These are phyloP conservation scores for Harpalus rufipes DNA, from an alignment of 2,888 invertebrate genomes.

Conservation along the genomic window DNA sequence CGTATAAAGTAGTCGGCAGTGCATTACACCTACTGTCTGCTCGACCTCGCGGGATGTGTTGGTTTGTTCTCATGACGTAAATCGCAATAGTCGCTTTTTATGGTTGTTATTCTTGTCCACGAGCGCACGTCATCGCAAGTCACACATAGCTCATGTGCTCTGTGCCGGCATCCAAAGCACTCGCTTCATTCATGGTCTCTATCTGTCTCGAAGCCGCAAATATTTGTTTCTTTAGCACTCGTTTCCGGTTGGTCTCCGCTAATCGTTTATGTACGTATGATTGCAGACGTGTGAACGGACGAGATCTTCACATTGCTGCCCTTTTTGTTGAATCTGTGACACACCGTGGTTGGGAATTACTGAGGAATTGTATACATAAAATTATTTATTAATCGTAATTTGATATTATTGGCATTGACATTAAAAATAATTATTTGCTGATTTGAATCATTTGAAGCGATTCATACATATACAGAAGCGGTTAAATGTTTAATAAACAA, in stretches of 20 bases:
- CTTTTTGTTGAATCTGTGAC: too few species aligned
- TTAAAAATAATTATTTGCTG: too few species aligned
- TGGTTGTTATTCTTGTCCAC: slow-evolving; percentile 49
- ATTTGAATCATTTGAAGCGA: too few species aligned
- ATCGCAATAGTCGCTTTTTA: slow-evolving; percentile 58
- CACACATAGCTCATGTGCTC: slow-evolving; percentile 20
- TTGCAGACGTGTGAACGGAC: slow-evolving; percentile 13
- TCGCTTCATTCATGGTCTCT: slow-evolving; percentile 45
- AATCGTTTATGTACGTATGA: slow-evolving; percentile 11
- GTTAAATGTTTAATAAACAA: too few species aligned
- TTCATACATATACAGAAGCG: too few species aligned
- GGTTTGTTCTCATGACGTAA: slow-evolving; percentile 58
- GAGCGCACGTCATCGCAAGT: slow-evolving; percentile 46
- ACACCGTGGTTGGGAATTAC: too few species aligned
- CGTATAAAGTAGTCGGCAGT: neutral
- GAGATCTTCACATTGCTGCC: neutral
- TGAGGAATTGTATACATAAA: too few species aligned
- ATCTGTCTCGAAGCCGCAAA: slow-evolving; percentile 49
- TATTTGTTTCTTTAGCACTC: slow-evolving; percentile 58
- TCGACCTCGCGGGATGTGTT: slow-evolving; percentile 22
- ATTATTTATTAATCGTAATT: too few species aligned
- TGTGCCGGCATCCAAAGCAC: neutral
- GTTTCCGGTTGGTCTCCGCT: slow-evolving; percentile 44
- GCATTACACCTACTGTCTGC: slow-evolving; percentile 13
- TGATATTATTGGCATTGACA: too few species aligned